phyloP scores from a whole-genome alignment of 2,113 vertebrate species.

The Colinus virginianus region DNA sequence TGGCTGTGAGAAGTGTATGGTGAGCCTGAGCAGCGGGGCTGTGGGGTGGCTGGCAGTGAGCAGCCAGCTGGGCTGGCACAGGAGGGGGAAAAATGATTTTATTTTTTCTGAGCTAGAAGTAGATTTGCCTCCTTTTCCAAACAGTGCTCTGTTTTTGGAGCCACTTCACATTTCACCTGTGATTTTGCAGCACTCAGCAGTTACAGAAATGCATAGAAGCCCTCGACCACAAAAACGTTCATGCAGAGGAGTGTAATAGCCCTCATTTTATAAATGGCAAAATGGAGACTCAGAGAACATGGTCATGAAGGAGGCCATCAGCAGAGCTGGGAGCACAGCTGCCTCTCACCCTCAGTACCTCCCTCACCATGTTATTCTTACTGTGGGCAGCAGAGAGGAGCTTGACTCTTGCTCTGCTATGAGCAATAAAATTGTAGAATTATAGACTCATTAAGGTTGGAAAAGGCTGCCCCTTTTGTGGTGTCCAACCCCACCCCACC shows the following conservation, averaged over 20 bases:
- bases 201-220: background rate
- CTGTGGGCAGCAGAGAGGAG: background rate
- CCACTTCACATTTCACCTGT: background rate
- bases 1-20: background rate
- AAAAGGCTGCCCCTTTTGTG: background rate
- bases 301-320: rapidly evolving
- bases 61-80: background rate
- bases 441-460: background rate
- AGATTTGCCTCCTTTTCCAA: background rate
- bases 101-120: background rate
- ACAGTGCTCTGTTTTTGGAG: background rate
- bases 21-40: background rate
- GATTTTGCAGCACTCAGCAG: background rate
- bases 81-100: background rate
- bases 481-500: too few relatives aligned
- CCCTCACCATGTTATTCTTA: background rate
- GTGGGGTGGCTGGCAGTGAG: background rate
- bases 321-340: background rate
- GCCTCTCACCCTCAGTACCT: rapidly evolving
- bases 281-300: rapidly evolving
- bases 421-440: background rate
- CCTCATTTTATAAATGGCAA: background rate
- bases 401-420: rapidly evolving
- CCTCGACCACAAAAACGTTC: background rate
- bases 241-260: background rate